Base-by-base conservation (phyloP, 2,888 invertebrate species). In the Antheraea yamamai region DNA sequence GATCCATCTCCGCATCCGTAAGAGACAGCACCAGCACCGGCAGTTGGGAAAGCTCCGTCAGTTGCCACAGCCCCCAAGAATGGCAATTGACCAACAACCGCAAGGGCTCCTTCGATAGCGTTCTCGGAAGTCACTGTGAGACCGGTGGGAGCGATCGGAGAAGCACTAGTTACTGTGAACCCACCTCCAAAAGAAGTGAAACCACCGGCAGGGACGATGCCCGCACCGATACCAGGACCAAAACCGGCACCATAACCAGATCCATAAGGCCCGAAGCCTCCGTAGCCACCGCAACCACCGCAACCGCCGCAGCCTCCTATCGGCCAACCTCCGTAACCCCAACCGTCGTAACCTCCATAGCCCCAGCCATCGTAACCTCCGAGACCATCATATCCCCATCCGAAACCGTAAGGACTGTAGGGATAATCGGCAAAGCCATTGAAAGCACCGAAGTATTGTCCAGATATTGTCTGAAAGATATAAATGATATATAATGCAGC, bases 1-100 rank as follows among this genome's bases (percentile, higher is more conserved):
- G 76, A 76, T 10, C 83, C 82, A 75, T 76, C 78, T 7, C 88
- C 89, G 74, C 87, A 86, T 14, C 87, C 83, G 71, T 87, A 87
- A 0, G 82, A 76, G 18, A 88, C 83, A 1, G 81, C 78, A 55
- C 86, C 86, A 72, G 82, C 76, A 0, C 89, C 88, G 61, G 79
- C 81, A 8, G 87, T 83, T 4, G 87, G 88, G 12, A 87, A 72
- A 23, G 77, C 79, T 6, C 88, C 88, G 73, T 85, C 83, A 55
- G 89, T 61, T n/a, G 76, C 78, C 0, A 85, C 82, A 4, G 81
- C 76, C 2, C 84, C 83, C 20, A 83, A 75, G 76, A 87, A 83
- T 7, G 86, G 86, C 75, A 86, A 79, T 73, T 82, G 81, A 23
- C 87, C 87, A 26, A 78, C 75, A 7, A 84, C 82, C 12, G 80